Conservation (phyloP, 2,888 invertebrate genomes). For the Spodoptera picta region DNA sequence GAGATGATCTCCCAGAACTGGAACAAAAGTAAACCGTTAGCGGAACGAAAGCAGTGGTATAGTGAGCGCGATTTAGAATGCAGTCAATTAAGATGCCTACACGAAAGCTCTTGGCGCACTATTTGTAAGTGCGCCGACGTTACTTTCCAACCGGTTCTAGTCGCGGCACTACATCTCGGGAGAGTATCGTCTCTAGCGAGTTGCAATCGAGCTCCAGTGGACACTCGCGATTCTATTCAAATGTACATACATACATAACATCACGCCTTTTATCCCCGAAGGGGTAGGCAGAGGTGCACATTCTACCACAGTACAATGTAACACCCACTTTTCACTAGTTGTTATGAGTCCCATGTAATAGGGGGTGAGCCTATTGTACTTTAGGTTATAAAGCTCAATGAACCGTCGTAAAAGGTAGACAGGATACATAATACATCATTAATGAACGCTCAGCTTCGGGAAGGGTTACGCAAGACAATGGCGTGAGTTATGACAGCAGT, state of each 20-base stretch:
- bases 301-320: no score
- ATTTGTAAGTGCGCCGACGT: conserved; percentile 66
- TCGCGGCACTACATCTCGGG: conserved; percentile 62
- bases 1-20: conserved; percentile 97
- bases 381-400: conserved; percentile 76
- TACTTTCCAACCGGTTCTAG: conserved; percentile 81
- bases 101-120: conserved; percentile 72
- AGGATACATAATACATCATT: conserved; percentile 81
- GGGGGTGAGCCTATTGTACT: no score
- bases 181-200: conserved; percentile 60
- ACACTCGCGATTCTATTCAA: conserved; percentile 54
- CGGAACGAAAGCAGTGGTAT: conserved; percentile 67
- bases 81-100: conserved; percentile 76
- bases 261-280: no score
- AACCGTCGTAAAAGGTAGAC: conserved; percentile 74
- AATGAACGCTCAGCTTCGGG: conserved; percentile 67
- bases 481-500: conserved; percentile 70
- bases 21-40: conserved; percentile 91
- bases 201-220: conserved; percentile 58
- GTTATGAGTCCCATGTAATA: no score
- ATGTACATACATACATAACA: no score
- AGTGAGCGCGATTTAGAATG: conserved; percentile 61
- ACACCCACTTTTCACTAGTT: no score
- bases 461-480: conserved; percentile 82
- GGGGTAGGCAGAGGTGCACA: no score